Evolutionary conservation across 2,113 vertebrate species (phyloP).

Genomic region (Falco punctatus): DNA sequence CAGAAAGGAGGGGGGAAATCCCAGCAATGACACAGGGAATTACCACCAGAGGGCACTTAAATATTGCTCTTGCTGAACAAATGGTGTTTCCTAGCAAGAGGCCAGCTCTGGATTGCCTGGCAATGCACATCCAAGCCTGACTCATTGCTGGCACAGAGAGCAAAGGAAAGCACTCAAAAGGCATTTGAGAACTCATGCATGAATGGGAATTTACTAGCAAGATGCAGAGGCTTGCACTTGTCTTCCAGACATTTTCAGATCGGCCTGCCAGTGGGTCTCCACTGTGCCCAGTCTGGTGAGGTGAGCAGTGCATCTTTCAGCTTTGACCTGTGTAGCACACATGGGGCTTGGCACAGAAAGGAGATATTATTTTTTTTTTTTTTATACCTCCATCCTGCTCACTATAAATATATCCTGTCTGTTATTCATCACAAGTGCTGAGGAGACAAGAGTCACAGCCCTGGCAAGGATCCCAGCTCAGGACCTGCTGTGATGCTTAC

Average conservation of each 20-base stretch:
- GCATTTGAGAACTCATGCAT: constrained; percentile 27
- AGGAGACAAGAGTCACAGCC: background rate
- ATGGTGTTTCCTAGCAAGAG: background rate
- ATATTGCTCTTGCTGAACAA: background rate
- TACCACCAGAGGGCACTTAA: constrained; percentile 47
- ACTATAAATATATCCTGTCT: background rate
- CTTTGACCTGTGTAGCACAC: background rate
- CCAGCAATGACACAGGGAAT: background rate
- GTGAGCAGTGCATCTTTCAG: background rate
- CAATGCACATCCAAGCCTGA: constrained; percentile 11
- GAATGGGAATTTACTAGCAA: constrained; percentile 21
- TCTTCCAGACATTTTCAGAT: background rate
- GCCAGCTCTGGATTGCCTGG: constrained; percentile 19
- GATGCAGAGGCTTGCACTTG: background rate
- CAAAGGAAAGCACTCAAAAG: constrained; percentile 29
- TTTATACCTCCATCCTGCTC: background rate
- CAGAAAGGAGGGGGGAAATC: background rate
- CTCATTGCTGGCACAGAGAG: constrained; percentile 30
- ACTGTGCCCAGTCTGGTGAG: accelerated
- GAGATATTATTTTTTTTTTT: background rate
- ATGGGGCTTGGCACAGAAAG: background rate
- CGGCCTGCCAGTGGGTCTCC: background rate
- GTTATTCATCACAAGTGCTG: background rate
- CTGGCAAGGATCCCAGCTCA: background rate
- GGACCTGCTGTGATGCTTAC: background rate